Evolutionary conservation across 2,113 vertebrate species (phyloP), one percentile per base, ranked within the genome.

Genomic region (Marcusenius ussheri): DNA sequence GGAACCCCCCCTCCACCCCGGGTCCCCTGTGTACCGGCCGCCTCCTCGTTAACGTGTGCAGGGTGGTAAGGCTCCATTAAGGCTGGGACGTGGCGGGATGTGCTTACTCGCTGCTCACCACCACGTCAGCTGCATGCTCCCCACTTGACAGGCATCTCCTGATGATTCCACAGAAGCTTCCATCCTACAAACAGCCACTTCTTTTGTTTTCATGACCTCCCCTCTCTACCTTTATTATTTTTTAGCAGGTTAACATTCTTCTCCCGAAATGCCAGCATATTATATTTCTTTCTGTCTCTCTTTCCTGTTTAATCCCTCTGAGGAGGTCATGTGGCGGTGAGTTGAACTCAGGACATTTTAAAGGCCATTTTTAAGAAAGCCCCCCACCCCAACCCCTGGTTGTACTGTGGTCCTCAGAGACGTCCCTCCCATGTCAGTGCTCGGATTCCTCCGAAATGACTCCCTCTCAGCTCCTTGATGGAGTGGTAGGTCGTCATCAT

Each of bases 401-500:
- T 66, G 8, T 66, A 66, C 56, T 62, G 56, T n/a, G 56, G 24
- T n/a, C 56, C 24, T 8, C 6, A 62, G 56, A 62, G 21, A n/a
- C 8, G 21, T n/a, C 7, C 24, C 24, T 62, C 56, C 93, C 91
- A 91, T 93, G 93, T 92, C 93, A 93, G 89, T 91, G 91, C 89
- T 53, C 91, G 74, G 90, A 92, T 91, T 93, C 91, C 89, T 91
- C 90, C 91, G 88, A 93, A 93, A 94, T 91, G 90, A 93, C 92
- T 94, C 53, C 88, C 90, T 93, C 93, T 93, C 93, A 92, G 95
- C 93, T 93, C 92, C 88, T 93, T 90, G 88, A 92, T 93, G 91
- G 95, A 94, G 88, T 87, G 89, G 91, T 13, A 66, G 89, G 89
- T 91, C 92, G 86, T 90, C 90, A 89, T 94, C 92, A 93, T 94